phyloP scores from a whole-genome alignment of 2,113 vertebrate genomes.

The Morone saxatilis region DNA sequence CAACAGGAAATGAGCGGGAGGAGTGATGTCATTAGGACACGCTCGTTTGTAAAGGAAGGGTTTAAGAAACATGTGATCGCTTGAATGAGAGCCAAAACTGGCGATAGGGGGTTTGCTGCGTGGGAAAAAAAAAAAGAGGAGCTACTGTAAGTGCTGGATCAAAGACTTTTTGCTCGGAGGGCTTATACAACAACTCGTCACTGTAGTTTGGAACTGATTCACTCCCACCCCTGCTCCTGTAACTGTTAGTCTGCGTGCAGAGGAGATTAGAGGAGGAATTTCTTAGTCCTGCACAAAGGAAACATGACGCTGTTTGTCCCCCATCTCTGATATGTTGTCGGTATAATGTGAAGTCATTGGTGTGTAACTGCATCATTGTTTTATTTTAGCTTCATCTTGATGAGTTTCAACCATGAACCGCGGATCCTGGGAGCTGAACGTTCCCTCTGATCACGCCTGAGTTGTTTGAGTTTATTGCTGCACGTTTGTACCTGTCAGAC shows the following conservation, averaged over 20 bases:
- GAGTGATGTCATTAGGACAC: constrained; percentile 66
- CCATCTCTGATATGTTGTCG: constrained; percentile 61
- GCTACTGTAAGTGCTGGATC: constrained; percentile 50
- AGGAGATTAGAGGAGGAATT: constrained; percentile 37
- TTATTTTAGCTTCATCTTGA: constrained; percentile 51
- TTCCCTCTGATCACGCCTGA: background rate
- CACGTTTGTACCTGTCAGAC: background rate
- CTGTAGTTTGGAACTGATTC: constrained; percentile 56
- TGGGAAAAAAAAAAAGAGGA: constrained; percentile 12
- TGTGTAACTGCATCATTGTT: constrained; percentile 61
- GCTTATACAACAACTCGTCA: constrained; percentile 42
- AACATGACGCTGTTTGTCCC: constrained; percentile 48
- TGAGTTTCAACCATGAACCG: background rate
- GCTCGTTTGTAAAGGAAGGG: constrained; percentile 33
- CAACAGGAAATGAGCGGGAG: constrained; percentile 69
- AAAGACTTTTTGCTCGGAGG: constrained; percentile 38
- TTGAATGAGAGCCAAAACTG: constrained; percentile 56
- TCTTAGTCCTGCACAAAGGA: constrained; percentile 16
- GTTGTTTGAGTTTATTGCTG: background rate
- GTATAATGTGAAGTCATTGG: constrained; percentile 78
- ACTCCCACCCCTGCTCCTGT: constrained; percentile 40
- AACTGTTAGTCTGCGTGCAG: constrained; percentile 43
- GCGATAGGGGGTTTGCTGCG: constrained; percentile 12
- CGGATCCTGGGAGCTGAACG: background rate
- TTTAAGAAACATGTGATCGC: constrained; percentile 41